These are phyloP conservation scores for Mythimna albipuncta DNA, from an alignment of 2,888 invertebrate genomes.

Conservation along the genomic window DNA sequence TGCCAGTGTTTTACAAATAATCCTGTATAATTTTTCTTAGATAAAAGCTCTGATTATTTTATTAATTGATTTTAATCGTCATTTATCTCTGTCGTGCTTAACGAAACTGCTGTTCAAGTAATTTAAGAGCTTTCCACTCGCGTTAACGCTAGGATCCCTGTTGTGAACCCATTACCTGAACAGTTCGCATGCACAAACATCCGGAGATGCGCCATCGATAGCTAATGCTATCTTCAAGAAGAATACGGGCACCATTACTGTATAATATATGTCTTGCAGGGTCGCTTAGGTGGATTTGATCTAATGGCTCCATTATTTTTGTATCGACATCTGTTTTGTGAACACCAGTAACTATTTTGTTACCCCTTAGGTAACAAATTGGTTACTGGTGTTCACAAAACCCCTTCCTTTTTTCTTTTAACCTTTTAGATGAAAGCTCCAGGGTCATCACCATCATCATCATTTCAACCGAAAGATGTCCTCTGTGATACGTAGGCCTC, in stretches of 20 bases:
- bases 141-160: not conserved
- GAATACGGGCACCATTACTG: not conserved
- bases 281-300: not conserved
- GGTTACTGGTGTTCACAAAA: too few species aligned
- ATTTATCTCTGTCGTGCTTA: too few species aligned
- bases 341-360: not conserved
- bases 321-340: not conserved
- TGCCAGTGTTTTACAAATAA: too few species aligned
- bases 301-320: not conserved
- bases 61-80: too few species aligned
- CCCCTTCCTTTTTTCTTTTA: too few species aligned
- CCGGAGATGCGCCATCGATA: constrained; percentile 7
- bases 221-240: not conserved
- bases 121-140: not conserved
- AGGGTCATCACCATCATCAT: too few species aligned
- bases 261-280: constrained; percentile 7
- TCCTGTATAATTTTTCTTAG: too few species aligned
- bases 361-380: too few species aligned
- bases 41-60: too few species aligned
- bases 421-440: too few species aligned
- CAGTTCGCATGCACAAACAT: constrained; percentile 20
- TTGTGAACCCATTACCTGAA: constrained; percentile 13
- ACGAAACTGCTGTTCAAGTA: not conserved
- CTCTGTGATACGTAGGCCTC: too few species aligned
- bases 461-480: too few species aligned